These are phyloP conservation scores for Tiliacea aurago DNA, from an alignment of 2,888 invertebrate genomes.

Conservation along the genomic window DNA sequence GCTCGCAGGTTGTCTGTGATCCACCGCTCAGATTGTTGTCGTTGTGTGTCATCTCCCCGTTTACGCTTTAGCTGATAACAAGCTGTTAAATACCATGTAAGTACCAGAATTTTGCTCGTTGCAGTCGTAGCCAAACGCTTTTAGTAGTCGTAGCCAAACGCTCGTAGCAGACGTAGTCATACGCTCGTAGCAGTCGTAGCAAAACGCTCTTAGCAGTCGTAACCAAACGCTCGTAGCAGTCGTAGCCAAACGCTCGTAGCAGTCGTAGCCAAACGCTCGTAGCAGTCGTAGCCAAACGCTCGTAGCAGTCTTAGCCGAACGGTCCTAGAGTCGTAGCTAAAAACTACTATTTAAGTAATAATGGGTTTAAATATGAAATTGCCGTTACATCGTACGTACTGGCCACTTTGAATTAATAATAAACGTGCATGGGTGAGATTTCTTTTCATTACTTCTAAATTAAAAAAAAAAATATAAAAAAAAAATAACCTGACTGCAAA, in stretches of 20 bases:
- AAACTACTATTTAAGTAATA: too few relatives aligned
- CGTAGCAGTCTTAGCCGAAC: neutral
- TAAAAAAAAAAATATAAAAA: too few relatives aligned
- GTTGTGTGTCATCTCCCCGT: slow-evolving; percentile 88
- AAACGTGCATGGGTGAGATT: too few relatives aligned
- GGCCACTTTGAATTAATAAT: too few relatives aligned
- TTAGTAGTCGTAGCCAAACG: neutral
- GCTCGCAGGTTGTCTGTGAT: slow-evolving; percentile 89
- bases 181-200: neutral
- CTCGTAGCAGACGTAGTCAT: neutral
- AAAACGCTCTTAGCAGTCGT: neutral
- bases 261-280: neutral
- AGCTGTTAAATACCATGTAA: neutral
- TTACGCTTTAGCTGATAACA: slow-evolving; percentile 63
- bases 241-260: neutral
- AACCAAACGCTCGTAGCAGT: neutral
- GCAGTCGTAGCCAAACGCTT: neutral
- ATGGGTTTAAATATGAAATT: too few relatives aligned
- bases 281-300: neutral
- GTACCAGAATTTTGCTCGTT: too few relatives aligned
- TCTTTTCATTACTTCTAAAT: too few relatives aligned
- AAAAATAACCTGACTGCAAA: too few relatives aligned
- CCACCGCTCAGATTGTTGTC: slow-evolving; percentile 91
- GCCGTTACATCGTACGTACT: too few relatives aligned
- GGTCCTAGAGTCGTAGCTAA: too few relatives aligned